These are phyloP conservation scores for Orchestes rusci DNA, from an alignment of 2,888 invertebrate species.

Conservation along the genomic window DNA sequence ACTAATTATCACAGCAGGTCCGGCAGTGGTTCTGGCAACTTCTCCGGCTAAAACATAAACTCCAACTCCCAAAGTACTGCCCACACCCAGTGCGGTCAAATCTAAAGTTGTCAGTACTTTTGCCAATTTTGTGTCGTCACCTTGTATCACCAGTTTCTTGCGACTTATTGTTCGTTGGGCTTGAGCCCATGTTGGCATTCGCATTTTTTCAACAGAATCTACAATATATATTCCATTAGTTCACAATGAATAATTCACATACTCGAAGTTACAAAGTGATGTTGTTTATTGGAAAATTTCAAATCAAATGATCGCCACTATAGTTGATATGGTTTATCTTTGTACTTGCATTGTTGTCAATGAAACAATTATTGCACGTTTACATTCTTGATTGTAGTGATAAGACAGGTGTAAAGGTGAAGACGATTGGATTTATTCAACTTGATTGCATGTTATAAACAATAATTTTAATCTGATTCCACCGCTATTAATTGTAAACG, in stretches of 20 bases:
- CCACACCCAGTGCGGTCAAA: slow-evolving; percentile 74
- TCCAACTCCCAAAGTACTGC: slow-evolving; percentile 81
- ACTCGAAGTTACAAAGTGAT: background rate
- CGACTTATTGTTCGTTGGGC: slow-evolving; percentile 38
- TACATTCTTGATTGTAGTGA: no score
- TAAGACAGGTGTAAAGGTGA: no score
- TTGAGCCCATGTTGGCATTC: slow-evolving; percentile 31
- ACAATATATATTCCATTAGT: no score
- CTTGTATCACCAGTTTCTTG: slow-evolving; percentile 44
- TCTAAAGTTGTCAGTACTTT: slow-evolving; percentile 75
- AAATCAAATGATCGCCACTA: background rate
- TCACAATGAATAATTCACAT: background rate
- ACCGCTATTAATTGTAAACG: no score
- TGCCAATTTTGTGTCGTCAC: slow-evolving; percentile 50
- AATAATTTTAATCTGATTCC: no score
- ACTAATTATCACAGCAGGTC: slow-evolving; percentile 79
- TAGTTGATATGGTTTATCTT: no score
- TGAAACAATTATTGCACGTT: no score
- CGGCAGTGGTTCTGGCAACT: slow-evolving; percentile 72
- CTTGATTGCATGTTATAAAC: no score
- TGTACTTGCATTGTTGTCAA: no score
- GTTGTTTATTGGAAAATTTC: background rate
- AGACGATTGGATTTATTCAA: no score
- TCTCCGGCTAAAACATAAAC: slow-evolving; percentile 85
- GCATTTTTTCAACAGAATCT: slow-evolving; percentile 28